A percentile compares a stretch with the other conserved stretches of the same genome.
Evolutionary conservation across 2,113 vertebrate genomes (phyloP).

Genomic region (Dromiciops gliroides): DNA sequence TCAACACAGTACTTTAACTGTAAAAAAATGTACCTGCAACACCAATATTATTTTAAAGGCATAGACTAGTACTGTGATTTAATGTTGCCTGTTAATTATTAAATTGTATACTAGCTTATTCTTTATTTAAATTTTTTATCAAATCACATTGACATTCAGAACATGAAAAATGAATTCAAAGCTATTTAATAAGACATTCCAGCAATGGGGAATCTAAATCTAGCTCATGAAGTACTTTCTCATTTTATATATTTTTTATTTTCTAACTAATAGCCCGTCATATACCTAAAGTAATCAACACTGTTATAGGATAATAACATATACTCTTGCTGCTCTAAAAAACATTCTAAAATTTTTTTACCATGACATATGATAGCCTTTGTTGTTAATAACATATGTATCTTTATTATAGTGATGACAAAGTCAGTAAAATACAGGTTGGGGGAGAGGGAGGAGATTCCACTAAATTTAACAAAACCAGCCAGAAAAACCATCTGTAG

Average conservation of each 20-base stretch:
- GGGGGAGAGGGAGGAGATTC: neutral
- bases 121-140: slow-evolving; percentile 48
- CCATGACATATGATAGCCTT: slow-evolving; percentile 25
- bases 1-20: slow-evolving; percentile 26
- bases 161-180: slow-evolving; percentile 34
- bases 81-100: slow-evolving; percentile 48
- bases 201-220: neutral
- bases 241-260: neutral
- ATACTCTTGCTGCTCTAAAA: slow-evolving; percentile 16
- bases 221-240: slow-evolving; percentile 42
- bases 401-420: neutral
- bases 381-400: slow-evolving; percentile 42
- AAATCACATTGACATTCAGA: slow-evolving; percentile 10
- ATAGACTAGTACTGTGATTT: slow-evolving; percentile 46
- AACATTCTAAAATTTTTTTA: slow-evolving; percentile 50
- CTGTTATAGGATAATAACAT: slow-evolving; percentile 53
- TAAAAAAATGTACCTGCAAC: slow-evolving; percentile 55
- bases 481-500: neutral
- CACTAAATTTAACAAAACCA: neutral
- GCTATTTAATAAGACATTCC: slow-evolving; percentile 19
- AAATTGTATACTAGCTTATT: slow-evolving; percentile 23
- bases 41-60: slow-evolving; percentile 37
- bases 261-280: slow-evolving; percentile 38
- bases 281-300: slow-evolving; percentile 5
- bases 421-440: slow-evolving; percentile 19